Conservation (phyloP, 2,113 vertebrate species). For the Choloepus hoffmanni region DNA sequence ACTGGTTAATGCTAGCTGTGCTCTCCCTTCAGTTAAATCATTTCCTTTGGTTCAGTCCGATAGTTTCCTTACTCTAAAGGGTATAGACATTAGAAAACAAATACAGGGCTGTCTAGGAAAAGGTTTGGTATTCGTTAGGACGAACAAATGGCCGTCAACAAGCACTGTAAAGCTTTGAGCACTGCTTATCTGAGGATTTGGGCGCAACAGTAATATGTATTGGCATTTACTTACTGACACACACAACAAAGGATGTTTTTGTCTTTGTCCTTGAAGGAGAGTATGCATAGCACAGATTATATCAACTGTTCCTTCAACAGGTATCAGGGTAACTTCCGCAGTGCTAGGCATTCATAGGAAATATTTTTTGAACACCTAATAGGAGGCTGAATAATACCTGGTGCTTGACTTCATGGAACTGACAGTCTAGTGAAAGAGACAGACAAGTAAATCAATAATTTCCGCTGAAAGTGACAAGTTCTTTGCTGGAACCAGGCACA, state of each 20-base stretch:
- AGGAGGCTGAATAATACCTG: not conserved
- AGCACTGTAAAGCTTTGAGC: fast-evolving
- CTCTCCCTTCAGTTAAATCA: not conserved
- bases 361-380: not conserved
- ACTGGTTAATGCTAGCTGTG: not conserved
- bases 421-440: not conserved
- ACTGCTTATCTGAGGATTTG: not conserved
- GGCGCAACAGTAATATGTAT: not conserved
- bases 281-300: not conserved
- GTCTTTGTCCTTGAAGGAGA: not conserved
- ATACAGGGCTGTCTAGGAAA: not conserved
- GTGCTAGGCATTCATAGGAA: not conserved
- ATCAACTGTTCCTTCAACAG: not conserved
- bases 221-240: not conserved
- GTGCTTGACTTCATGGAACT: not conserved
- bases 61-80: not conserved
- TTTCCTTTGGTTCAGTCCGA: not conserved
- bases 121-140: not conserved
- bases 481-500: not conserved
- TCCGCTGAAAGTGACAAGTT: not conserved
- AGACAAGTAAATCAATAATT: not conserved
- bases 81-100: not conserved
- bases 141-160: not conserved
- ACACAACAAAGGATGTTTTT: not conserved
- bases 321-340: no score